These are phyloP conservation scores for Cataglyphis hispanica DNA, from an alignment of 1,140 invertebrate species.

Conservation along the genomic window DNA sequence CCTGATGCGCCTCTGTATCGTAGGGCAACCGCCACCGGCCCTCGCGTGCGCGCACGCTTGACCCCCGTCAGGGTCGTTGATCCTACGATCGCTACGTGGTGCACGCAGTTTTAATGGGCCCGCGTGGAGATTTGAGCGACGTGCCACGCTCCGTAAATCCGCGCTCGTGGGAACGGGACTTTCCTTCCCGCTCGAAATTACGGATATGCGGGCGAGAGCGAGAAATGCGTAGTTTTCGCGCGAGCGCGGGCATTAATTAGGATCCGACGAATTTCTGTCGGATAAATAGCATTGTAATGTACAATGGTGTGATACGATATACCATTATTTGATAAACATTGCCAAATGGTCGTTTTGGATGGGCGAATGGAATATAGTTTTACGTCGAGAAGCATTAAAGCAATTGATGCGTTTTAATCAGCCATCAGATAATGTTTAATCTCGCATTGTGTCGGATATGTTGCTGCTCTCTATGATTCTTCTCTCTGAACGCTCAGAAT, in stretches of 20 bases:
- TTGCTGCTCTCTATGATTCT: conserved; percentile 31
- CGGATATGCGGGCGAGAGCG: background rate
- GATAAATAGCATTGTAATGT: background rate
- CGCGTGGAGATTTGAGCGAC: conserved; percentile 66
- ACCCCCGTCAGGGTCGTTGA: conserved; percentile 72
- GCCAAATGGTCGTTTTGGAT: background rate
- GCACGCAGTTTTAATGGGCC: conserved; percentile 71
- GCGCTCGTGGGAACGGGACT: conserved; percentile 67
- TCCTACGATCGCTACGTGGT: conserved; percentile 69
- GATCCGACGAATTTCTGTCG: background rate
- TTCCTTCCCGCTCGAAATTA: conserved; percentile 49
- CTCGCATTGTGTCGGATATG: conserved; percentile 5
- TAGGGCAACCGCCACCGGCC: conserved; percentile 63
- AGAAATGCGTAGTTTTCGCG: background rate
- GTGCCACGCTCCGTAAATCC: conserved; percentile 66
- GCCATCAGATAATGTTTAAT: conserved; percentile 12
- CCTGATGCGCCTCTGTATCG: conserved; percentile 66
- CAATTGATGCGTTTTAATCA: background rate
- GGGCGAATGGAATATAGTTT: conserved; percentile 6
- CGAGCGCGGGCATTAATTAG: background rate
- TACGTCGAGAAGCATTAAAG: background rate
- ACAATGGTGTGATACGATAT: background rate
- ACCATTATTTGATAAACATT: background rate
- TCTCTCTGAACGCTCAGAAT: conserved; percentile 23
- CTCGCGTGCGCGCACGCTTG: conserved; percentile 57